Evolutionary conservation across 1,140 invertebrate genomes (phyloP).

Genomic region (Philopotamus ludificatus): DNA sequence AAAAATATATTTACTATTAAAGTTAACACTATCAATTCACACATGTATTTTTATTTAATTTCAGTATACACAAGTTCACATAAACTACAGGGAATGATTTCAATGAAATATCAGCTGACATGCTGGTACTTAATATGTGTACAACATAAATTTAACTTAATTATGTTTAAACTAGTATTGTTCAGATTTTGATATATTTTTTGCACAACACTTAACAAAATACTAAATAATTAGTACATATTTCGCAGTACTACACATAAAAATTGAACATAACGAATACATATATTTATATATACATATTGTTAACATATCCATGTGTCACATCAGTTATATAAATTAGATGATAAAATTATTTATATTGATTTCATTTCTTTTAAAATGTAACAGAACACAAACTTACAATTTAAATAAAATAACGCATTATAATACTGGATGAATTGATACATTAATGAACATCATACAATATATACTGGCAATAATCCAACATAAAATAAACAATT

Average conservation of each 20-base stretch:
- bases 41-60: conserved; percentile 39
- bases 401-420: conserved; percentile 8
- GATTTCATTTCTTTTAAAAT: not conserved
- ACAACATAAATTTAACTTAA: conserved; percentile 23
- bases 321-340: too few relatives aligned
- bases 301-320: too few relatives aligned
- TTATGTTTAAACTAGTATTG: too few relatives aligned
- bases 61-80: conserved; percentile 41
- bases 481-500: conserved; percentile 14
- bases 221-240: too few relatives aligned
- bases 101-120: conserved; percentile 37
- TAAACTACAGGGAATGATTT: conserved; percentile 39
- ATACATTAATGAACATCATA: conserved; percentile 27
- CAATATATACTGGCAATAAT: not conserved
- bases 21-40: conserved; percentile 41
- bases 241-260: too few relatives aligned
- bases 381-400: not conserved
- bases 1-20: conserved; percentile 40
- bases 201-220: too few relatives aligned
- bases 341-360: too few relatives aligned
- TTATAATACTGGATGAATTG: conserved; percentile 39
- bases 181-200: too few relatives aligned
- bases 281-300: too few relatives aligned
- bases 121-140: conserved; percentile 37
- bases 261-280: too few relatives aligned